Evolutionary conservation across 2,113 vertebrate species (phyloP), one percentile per base, ranked within the genome.

Genomic region (Microcebus jonahi): DNA sequence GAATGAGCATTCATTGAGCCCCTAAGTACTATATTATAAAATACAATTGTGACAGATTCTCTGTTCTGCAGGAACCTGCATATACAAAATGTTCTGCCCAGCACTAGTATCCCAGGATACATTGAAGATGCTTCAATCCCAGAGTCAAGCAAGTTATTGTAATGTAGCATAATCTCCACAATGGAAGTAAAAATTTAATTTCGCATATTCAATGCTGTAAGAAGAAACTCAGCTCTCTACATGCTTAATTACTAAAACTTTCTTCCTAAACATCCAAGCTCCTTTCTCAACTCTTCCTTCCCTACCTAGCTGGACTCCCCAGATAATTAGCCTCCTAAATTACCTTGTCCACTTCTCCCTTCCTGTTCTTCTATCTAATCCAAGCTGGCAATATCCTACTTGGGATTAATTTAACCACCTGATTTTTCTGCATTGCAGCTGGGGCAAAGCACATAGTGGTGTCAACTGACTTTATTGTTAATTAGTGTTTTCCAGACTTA

Each of bases 401-500:
- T 20, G n/a, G 59, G 76, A 57, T 65, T 57, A 85, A 80, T 77
- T 77, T 59, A 90, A 21, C 50, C n/a, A 80, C n/a, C 45, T 76
- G 73, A 11, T 71, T 70, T 83, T 36, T 34, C 2, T 18, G 31
- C 8, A 48, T 1, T 10, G 1, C 5, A 68, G 55, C 53, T 82
- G 13, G 23, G 8, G 29, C 84, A 71, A 84, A 36, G 83, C 50
- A 55, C 34, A 36, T 8, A 93, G 75, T 20, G 42, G 6, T 59
- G 29, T 48, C 61, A 94, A 82, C 36, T 39, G 34, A 50, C 55
- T 84, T 31, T 36, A 57, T 34, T 82, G 55, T 39, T 97, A 75
- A 80, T 76, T 57, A 88, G 90, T 65, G 77, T 71, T 94, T 55
- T 92, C 80, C 71, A 94, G 76, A 92, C 59, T 86, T 10, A 57